Evolutionary conservation across 92 coral and sea anemone species (phyloP).

Genomic region (Epizoanthus stellaris): DNA sequence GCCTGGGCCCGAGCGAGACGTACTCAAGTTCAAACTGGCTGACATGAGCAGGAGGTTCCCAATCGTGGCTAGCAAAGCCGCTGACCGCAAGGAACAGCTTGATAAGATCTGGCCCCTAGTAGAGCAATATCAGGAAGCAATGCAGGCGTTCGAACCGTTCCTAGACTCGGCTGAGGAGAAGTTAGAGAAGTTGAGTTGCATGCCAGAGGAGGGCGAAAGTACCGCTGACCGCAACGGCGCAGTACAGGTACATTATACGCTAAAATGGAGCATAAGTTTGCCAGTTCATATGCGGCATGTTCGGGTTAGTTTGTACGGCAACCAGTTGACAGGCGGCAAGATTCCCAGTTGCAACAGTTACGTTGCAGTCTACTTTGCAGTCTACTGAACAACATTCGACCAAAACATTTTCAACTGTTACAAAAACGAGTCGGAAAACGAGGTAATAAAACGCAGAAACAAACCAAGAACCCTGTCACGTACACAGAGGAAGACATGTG

Average conservation of each 20-base stretch:
- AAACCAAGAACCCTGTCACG: too few relatives aligned
- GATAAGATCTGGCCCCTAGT: conserved; percentile 82
- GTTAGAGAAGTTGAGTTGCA: conserved; percentile 67
- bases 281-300: too few relatives aligned
- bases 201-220: conserved; percentile 74
- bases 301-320: too few relatives aligned
- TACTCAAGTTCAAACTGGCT: conserved; percentile 80
- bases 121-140: conserved; percentile 82
- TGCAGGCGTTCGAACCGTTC: conserved; percentile 77
- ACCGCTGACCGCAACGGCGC: conserved; percentile 72
- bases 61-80: conserved; percentile 74
- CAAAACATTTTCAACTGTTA: too few relatives aligned
- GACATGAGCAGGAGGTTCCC: conserved; percentile 80
- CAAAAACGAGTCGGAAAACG: too few relatives aligned
- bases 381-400: too few relatives aligned
- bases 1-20: conserved; percentile 88
- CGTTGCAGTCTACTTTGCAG: too few relatives aligned
- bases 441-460: too few relatives aligned
- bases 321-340: too few relatives aligned
- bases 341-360: too few relatives aligned
- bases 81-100: conserved; percentile 77
- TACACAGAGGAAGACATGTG: too few relatives aligned
- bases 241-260: conserved; percentile 66
- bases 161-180: conserved; percentile 85
- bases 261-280: too few relatives aligned